These are phyloP conservation scores for Mastomys natalensis DNA, from an alignment of 2,113 vertebrate genomes.

Conservation along the genomic window DNA sequence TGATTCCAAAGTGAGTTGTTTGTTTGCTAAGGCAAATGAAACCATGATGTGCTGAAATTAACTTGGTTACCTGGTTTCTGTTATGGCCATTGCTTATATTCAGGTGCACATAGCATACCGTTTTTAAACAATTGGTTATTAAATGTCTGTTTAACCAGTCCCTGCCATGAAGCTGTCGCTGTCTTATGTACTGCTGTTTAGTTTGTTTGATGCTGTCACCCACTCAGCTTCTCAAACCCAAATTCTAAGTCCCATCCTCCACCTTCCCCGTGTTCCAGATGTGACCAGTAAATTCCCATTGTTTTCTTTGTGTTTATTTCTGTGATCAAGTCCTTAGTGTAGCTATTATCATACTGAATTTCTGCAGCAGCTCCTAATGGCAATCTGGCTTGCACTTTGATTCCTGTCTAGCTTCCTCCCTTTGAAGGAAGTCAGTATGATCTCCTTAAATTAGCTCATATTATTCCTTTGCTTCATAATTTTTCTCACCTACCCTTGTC, in stretches of 20 bases:
- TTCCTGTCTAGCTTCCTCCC: neutral
- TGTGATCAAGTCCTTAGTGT: neutral
- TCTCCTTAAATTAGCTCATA: neutral
- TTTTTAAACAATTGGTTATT: neutral
- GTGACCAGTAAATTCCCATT: neutral
- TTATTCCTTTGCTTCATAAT: neutral
- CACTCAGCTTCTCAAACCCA: neutral
- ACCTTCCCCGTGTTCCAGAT: neutral
- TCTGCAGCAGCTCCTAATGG: neutral
- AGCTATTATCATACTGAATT: neutral
- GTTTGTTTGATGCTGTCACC: no score
- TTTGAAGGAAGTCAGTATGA: neutral
- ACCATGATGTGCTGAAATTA: neutral
- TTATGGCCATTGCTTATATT: neutral
- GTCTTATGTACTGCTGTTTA: neutral
- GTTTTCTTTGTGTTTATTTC: neutral
- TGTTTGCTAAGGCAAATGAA: neutral
- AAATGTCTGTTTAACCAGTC: neutral
- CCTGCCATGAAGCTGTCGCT: neutral
- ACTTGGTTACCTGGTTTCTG: neutral
- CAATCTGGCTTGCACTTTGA: neutral
- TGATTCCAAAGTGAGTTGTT: neutral
- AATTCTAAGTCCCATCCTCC: neutral
- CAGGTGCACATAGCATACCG: neutral
- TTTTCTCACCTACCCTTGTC: neutral